Evolutionary conservation across 1,140 invertebrate genomes (phyloP), one percentile per base, ranked within the genome.

Genomic region (Wiebesia pumilae): DNA sequence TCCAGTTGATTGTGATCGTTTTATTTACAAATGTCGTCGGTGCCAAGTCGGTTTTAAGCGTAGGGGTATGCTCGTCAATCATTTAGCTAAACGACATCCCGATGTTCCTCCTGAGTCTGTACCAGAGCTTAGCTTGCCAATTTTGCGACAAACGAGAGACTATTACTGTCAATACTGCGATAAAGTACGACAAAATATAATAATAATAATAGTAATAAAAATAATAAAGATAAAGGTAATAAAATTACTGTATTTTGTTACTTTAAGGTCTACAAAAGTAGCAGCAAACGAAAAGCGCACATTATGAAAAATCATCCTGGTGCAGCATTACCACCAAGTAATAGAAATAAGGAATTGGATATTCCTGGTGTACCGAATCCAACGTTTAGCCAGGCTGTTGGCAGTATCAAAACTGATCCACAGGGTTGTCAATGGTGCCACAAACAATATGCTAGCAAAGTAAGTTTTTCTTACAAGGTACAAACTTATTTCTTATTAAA

Each of bases 81-180:
- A 98, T 93, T 94, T 98, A 82, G 97, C 96, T n/a, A 97, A 97
- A 91, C 93, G 96, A 69, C 97, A 98, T 94, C 97, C 97, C 0
- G 96, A 97, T 86, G 95, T 97, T 16, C 95, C 95, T 77, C 95
- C 96, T 0, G 95, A 97, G 85, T 95, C 96, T 12, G 96, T 98
- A 6, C 97, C 97, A 9, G 97, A 98, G 93, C 94, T 98, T 27
- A 97, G 97, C 91, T 93, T 97, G 83, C 97, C 97, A 0, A 97
- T 98, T 88, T 92, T 97, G 33, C 95, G 96, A 89, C 96, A 96
- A n/a, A 97, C 96, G 21, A 94, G 96, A 69, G 96, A 97, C 92
- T 98, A 97, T 93, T 97, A 96, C 92, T 98, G 97, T 92, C 96
- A 97, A 90, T 97, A 98, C 91, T 98, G 97, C 92, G 96, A 97